Conservation (phyloP, 2,888 invertebrate genomes). For the Philopedon plagiatum region DNA sequence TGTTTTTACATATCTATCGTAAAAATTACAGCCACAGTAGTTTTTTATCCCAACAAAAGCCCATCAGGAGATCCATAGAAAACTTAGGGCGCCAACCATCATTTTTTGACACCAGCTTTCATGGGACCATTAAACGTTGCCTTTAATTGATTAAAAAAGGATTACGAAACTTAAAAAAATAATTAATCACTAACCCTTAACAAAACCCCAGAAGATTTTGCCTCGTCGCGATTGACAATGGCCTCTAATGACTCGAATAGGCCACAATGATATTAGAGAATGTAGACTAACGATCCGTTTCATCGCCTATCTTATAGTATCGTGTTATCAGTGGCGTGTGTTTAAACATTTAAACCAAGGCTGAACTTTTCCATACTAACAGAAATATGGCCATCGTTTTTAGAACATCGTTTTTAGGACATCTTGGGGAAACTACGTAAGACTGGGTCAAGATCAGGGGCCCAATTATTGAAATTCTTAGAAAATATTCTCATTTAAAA, state of each 20-base stretch:
- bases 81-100: constrained; percentile 17
- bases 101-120: constrained; percentile 26
- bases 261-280: constrained; percentile 66
- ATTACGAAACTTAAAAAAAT: constrained; percentile 64
- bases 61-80: constrained; percentile 30
- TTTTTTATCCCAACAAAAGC: constrained; percentile 26
- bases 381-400: too few relatives aligned
- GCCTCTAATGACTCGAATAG: constrained; percentile 66
- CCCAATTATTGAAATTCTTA: too few relatives aligned
- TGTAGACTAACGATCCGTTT: constrained; percentile 68
- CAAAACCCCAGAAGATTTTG: constrained; percentile 61
- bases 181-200: constrained; percentile 67
- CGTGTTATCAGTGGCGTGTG: constrained; percentile 16
- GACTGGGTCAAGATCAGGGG: too few relatives aligned
- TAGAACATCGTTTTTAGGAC: too few relatives aligned
- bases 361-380: background rate
- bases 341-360: background rate
- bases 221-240: constrained; percentile 62
- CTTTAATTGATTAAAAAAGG: constrained; percentile 66
- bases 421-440: too few relatives aligned
- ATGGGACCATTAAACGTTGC: constrained; percentile 52
- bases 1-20: background rate
- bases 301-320: constrained; percentile 61
- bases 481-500: too few relatives aligned
- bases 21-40: constrained; percentile 21